Percentiles rank a stretch among this genome's conserved stretches.
Evolutionary conservation across 2,113 vertebrate species (phyloP).

Genomic region (Cyanoderma ruficeps): DNA sequence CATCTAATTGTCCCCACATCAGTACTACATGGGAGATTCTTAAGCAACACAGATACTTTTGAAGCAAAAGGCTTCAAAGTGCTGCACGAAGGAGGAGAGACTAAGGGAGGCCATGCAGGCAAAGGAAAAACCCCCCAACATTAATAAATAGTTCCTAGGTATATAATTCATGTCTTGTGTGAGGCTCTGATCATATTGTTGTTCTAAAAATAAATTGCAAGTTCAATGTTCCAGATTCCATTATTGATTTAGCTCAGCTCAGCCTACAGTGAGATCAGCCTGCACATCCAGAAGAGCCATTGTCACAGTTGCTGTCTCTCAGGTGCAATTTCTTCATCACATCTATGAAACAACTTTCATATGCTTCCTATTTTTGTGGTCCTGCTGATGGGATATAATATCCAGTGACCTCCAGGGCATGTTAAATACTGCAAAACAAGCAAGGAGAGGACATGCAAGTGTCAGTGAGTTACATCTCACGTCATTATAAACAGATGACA

Average conservation of each 20-base stretch:
- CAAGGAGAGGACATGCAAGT: neutral
- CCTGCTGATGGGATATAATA: neutral
- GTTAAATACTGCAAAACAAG: neutral
- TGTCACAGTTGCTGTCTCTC: neutral
- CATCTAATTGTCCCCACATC: neutral
- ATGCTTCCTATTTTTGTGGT: neutral
- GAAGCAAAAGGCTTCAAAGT: neutral
- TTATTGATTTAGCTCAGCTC: neutral
- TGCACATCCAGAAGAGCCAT: neutral
- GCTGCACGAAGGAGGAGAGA: neutral
- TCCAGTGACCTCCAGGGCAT: neutral
- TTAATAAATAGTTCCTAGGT: neutral
- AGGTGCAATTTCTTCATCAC: neutral
- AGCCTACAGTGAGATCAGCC: neutral
- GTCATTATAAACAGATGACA: neutral
- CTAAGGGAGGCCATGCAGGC: neutral
- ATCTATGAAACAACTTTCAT: neutral
- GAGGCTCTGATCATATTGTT: neutral
- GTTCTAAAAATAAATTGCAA: neutral
- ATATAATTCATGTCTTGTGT: neutral
- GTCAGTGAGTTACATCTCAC: neutral
- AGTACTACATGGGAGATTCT: neutral
- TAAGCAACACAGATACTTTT: neutral
- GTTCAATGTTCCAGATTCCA: neutral
- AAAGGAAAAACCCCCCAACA: neutral